Evolutionary conservation across 2,113 vertebrate species (phyloP), one percentile per base, ranked within the genome.

Genomic region (Sebastes schlegelii): DNA sequence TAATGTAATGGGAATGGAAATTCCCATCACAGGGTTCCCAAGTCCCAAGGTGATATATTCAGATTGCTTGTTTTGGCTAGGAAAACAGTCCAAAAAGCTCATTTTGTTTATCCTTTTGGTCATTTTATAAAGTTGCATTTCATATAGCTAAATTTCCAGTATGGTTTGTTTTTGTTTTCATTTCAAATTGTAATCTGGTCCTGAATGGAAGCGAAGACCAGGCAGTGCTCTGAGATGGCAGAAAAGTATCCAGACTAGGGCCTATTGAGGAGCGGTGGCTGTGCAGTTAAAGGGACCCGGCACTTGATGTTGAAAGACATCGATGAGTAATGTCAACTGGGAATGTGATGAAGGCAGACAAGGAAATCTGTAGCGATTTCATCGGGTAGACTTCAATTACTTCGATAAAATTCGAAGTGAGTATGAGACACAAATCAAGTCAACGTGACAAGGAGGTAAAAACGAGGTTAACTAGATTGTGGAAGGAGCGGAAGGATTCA

Each of bases 401-500:
- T 83, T 61, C 0, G 70, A 60, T 16, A 34, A 51, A 69, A 84
- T 71, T 43, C 16, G 11, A 23, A 62, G 62, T 43, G 21, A 64
- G 17, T 43, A 2, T 42, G 66, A 48, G 48, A 72, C 61, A 78
- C 23, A 64, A 79, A 65, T 79, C 40, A 62, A 71, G 60, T 7
- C 51, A 57, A 60, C 10, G 11, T 64, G 72, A 77, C 26, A 42
- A 84, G 70, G 52, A 88, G 73, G 76, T 83, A 63, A 78, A 85
- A 81, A 75, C 34, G 21, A 86, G 66, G 66, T 62, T 80, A 85
- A 74, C 52, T 67, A 40, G 54, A 77, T 64, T 49, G 63, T 26
- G 11, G 8, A 84, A 23, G 51, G 51, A 63, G 55, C 8, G 16
- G 13, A 16, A 51, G 7, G 72, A 77, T 79, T 72, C 21, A 65